Evolutionary conservation across 2,113 vertebrate species (phyloP).

Genomic region (Cebidichthys violaceus): DNA sequence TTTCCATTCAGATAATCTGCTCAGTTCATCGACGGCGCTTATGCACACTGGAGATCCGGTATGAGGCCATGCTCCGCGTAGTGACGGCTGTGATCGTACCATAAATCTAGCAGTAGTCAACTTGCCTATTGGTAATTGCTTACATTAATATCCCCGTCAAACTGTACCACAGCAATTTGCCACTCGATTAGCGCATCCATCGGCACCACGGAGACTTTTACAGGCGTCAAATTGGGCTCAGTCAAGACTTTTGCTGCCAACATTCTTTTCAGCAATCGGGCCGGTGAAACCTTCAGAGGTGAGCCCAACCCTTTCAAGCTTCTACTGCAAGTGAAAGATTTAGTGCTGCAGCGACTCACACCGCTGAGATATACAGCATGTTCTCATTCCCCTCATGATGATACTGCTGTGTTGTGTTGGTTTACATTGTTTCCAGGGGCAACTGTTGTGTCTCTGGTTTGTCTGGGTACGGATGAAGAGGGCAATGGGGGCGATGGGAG

Average conservation of each 20-base stretch:
- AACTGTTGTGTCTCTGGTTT: slow-evolving; percentile 73
- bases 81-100: slow-evolving; percentile 42
- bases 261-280: slow-evolving; percentile 57
- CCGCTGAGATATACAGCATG: slow-evolving; percentile 25
- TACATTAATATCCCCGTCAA: slow-evolving; percentile 65
- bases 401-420: slow-evolving; percentile 60
- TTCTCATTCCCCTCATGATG: slow-evolving; percentile 38
- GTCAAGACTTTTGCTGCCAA: slow-evolving; percentile 66
- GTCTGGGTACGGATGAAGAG: slow-evolving; percentile 51
- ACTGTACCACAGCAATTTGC: slow-evolving; percentile 64
- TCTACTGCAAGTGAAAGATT: slow-evolving; percentile 59
- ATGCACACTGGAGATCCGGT: slow-evolving; percentile 36
- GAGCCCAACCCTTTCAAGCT: slow-evolving; percentile 48
- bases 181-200: slow-evolving; percentile 73
- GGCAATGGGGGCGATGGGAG: slow-evolving; percentile 27
- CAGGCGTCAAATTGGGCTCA: slow-evolving; percentile 69
- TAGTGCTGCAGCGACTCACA: slow-evolving; percentile 43
- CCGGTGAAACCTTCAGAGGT: slow-evolving; percentile 58
- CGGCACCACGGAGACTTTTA: slow-evolving; percentile 67
- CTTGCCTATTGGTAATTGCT: slow-evolving; percentile 65
- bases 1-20: slow-evolving; percentile 39
- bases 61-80: slow-evolving; percentile 29
- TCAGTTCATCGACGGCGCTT: slow-evolving; percentile 48
- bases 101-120: slow-evolving; percentile 33
- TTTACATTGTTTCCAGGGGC: slow-evolving; percentile 68